These are phyloP conservation scores for Sigmodon hispidus DNA, from an alignment of 2,113 vertebrate species.

Conservation along the genomic window DNA sequence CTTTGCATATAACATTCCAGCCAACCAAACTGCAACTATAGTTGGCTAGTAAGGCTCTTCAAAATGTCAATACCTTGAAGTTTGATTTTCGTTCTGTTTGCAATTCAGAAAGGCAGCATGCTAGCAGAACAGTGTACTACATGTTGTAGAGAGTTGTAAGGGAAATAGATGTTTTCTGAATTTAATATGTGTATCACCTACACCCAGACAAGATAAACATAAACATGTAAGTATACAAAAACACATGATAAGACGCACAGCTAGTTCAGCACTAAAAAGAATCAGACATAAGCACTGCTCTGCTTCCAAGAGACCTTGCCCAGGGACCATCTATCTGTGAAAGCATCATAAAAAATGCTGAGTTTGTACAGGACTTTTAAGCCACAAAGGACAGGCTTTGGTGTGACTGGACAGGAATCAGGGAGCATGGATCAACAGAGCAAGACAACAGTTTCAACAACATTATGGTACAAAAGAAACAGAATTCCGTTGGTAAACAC, in stretches of 20 bases:
- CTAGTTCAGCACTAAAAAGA: conserved; percentile 30
- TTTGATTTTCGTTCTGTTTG: conserved; percentile 39
- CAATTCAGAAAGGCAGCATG: conserved; percentile 6
- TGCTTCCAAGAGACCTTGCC: conserved; percentile 2
- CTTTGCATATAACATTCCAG: background rate
- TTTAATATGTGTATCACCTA: background rate
- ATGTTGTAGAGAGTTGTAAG: background rate
- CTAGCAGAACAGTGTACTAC: background rate
- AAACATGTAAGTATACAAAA: conserved; percentile 51
- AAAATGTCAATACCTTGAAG: conserved; percentile 6
- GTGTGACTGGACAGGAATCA: background rate
- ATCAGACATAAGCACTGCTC: background rate
- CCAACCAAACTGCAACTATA: background rate
- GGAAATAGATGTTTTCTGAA: background rate
- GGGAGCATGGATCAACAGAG: background rate
- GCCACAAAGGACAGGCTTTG: background rate
- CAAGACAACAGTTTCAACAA: background rate
- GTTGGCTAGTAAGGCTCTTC: conserved; percentile 20
- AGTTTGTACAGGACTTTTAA: conserved; percentile 57
- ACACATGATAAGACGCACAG: background rate
- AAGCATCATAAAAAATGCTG: conserved; percentile 20
- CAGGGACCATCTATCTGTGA: background rate
- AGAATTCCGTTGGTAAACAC: background rate
- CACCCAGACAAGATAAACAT: conserved; percentile 35
- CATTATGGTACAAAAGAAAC: background rate